phyloP scores from a whole-genome alignment of 2,888 invertebrate species.

The Chrysina gloriosa region DNA sequence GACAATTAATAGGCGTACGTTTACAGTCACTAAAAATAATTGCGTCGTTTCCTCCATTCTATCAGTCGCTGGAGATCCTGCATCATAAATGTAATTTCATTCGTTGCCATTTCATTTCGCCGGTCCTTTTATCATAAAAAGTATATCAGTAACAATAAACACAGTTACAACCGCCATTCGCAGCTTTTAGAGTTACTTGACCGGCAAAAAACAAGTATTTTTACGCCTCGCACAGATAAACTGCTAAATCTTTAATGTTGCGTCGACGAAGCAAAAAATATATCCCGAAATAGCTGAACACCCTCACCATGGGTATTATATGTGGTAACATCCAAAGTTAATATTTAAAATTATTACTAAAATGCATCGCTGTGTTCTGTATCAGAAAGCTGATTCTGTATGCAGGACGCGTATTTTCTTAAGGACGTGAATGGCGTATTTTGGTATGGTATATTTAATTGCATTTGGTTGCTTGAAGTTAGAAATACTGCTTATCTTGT shows the following conservation, averaged over 20 bases:
- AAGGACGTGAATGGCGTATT: too few relatives aligned
- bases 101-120: constrained; percentile 11
- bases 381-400: too few relatives aligned
- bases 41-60: not conserved
- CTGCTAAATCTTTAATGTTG: not conserved
- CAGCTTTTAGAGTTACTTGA: not conserved
- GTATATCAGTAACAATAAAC: constrained; percentile 21
- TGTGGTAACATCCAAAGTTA: too few relatives aligned
- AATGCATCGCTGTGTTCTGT: too few relatives aligned
- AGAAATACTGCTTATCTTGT: too few relatives aligned
- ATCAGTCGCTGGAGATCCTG: constrained; percentile 1
- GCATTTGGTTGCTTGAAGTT: too few relatives aligned
- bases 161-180: constrained; percentile 6
- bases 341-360: too few relatives aligned
- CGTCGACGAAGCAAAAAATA: not conserved
- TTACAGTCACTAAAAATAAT: not conserved
- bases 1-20: not conserved
- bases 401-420: too few relatives aligned
- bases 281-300: too few relatives aligned
- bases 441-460: too few relatives aligned
- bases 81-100: constrained; percentile 34
- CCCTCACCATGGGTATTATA: too few relatives aligned
- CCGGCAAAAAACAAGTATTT: constrained; percentile 1
- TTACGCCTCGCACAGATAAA: not conserved
- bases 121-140: constrained; percentile 13